These are phyloP conservation scores for Agapostemon virescens DNA, from an alignment of 2,888 invertebrate genomes.

Conservation along the genomic window DNA sequence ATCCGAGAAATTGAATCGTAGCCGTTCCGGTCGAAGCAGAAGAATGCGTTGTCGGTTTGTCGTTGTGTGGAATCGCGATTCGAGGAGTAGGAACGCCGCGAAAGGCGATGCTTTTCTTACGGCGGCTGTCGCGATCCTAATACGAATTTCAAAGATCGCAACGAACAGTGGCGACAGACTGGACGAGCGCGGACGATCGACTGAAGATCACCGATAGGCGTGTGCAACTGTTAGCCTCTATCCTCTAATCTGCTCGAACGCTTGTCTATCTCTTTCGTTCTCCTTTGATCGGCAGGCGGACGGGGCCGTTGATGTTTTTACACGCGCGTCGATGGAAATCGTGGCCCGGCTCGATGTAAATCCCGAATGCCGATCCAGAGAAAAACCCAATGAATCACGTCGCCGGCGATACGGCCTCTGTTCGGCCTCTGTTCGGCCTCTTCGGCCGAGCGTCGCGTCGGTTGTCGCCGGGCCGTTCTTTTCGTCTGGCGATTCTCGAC, in stretches of 20 bases:
- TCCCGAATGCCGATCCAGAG: slow-evolving; percentile 59
- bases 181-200: neutral
- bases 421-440: too few relatives aligned
- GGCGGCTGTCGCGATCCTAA: slow-evolving; percentile 31
- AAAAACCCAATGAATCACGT: slow-evolving; percentile 65
- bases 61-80: neutral
- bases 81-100: slow-evolving; percentile 5
- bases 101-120: slow-evolving; percentile 35
- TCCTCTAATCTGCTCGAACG: slow-evolving; percentile 41
- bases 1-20: neutral
- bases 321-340: slow-evolving; percentile 76
- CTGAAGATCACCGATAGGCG: slow-evolving; percentile 31
- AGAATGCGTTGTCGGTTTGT: neutral
- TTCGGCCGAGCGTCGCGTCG: slow-evolving; percentile 58
- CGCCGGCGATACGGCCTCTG: slow-evolving; percentile 65
- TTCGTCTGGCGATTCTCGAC: slow-evolving; percentile 48
- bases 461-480: slow-evolving; percentile 39
- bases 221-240: slow-evolving; percentile 27
- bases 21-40: neutral
- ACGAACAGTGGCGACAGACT: slow-evolving; percentile 1
- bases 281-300: slow-evolving; percentile 53
- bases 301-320: slow-evolving; percentile 68
- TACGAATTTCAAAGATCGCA: slow-evolving; percentile 30
- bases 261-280: slow-evolving; percentile 55
- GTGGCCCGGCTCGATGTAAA: slow-evolving; percentile 66